phyloP scores from a whole-genome alignment of 2,113 vertebrate genomes.

The Ailurus styani region DNA sequence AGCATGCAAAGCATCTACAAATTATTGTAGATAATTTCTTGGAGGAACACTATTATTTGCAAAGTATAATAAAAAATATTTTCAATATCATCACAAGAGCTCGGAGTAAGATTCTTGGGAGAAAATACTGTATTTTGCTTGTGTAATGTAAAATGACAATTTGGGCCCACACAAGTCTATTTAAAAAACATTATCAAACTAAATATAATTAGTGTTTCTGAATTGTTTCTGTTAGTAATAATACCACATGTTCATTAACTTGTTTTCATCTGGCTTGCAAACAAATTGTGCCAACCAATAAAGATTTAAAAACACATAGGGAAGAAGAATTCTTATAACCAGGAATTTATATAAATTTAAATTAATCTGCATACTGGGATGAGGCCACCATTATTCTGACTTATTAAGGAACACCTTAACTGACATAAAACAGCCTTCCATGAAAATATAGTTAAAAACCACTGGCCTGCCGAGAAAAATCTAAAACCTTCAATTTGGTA shows the following conservation, averaged over 20 bases:
- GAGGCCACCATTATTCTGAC: not conserved
- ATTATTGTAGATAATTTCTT: not conserved
- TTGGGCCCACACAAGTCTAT: not conserved
- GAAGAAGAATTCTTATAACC: not conserved
- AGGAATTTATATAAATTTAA: not conserved
- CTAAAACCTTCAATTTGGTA: not conserved
- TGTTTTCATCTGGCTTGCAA: not conserved
- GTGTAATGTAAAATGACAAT: not conserved
- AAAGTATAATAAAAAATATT: not conserved
- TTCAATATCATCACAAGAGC: not conserved
- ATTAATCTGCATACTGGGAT: not conserved
- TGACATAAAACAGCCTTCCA: not conserved
- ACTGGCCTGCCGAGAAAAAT: not conserved
- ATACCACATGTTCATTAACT: not conserved
- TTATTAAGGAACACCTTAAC: not conserved
- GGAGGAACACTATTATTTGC: not conserved
- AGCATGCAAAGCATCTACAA: not conserved
- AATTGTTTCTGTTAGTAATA: not conserved
- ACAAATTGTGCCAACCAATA: not conserved
- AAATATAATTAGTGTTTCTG: not conserved
- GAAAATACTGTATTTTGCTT: not conserved
- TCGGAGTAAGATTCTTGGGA: not conserved
- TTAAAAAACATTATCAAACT: not conserved
- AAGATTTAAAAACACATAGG: not conserved
- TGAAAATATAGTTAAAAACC: not conserved